These are phyloP conservation scores for Macrophya alboannulata DNA, from an alignment of 2,888 invertebrate genomes.

Conservation along the genomic window DNA sequence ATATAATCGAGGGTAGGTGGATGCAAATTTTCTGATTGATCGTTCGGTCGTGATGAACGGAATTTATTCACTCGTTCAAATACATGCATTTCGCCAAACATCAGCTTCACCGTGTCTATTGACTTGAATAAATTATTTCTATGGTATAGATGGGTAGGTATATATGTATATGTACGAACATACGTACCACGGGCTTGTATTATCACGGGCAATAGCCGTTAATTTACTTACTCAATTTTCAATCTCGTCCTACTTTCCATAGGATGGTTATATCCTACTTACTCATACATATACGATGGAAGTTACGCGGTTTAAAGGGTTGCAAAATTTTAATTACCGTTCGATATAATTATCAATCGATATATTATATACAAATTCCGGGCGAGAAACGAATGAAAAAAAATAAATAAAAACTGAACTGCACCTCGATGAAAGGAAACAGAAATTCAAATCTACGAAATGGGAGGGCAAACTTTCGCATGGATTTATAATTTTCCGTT, in stretches of 20 bases:
- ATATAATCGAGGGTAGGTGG: not conserved
- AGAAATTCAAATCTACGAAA: not conserved
- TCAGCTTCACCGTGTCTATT: constrained; percentile 33
- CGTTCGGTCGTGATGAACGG: not conserved
- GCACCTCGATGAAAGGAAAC: not conserved
- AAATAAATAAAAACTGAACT: not conserved
- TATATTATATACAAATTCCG: not conserved
- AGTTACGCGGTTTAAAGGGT: not conserved
- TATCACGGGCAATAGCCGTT: constrained; percentile 25
- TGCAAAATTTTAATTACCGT: constrained; percentile 30
- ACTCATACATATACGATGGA: not conserved
- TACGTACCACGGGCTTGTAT: not conserved
- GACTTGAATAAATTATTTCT: constrained; percentile 12
- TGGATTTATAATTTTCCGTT: not conserved
- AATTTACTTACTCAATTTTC: constrained; percentile 20
- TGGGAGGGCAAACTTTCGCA: not conserved
- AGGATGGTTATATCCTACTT: not conserved
- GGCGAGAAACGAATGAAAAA: not conserved
- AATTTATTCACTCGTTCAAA: constrained; percentile 1
- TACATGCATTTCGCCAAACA: constrained; percentile 10
- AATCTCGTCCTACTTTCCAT: not conserved
- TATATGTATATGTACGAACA: too few relatives aligned
- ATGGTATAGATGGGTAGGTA: not conserved
- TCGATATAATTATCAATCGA: not conserved
- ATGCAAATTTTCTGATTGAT: not conserved